Evolutionary conservation across 2,888 invertebrate genomes (phyloP).

Genomic region (Noctua comes): DNA sequence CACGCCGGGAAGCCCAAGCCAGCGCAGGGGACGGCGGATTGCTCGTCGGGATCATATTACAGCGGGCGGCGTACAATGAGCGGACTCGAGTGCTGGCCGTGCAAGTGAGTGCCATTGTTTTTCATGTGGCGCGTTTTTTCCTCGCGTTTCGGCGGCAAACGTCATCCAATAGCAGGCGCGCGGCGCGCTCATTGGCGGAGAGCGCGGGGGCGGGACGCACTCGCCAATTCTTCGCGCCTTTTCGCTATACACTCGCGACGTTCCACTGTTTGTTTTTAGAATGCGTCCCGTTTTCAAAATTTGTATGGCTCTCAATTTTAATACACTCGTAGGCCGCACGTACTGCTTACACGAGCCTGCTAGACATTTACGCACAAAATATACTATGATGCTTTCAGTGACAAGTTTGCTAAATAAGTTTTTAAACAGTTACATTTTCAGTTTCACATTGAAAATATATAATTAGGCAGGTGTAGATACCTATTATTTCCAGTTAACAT

Average conservation of each 20-base stretch:
- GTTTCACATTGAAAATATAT: neutral
- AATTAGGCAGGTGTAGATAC: too few species aligned
- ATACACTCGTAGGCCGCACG: neutral
- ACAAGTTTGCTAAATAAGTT: neutral
- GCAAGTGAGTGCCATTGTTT: slow-evolving; percentile 87
- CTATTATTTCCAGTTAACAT: slow-evolving; percentile 6
- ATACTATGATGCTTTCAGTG: neutral
- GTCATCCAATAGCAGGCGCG: slow-evolving; percentile 79
- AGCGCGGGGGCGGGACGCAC: slow-evolving; percentile 75
- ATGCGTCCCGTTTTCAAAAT: slow-evolving; percentile 75
- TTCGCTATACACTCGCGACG: slow-evolving; percentile 70
- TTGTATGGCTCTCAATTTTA: slow-evolving; percentile 23
- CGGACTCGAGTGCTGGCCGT: slow-evolving; percentile 74
- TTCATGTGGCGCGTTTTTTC: slow-evolving; percentile 80
- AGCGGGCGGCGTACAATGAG: slow-evolving; percentile 73
- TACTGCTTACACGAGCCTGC: neutral
- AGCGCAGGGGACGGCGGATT: slow-evolving; percentile 16
- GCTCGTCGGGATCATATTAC: slow-evolving; percentile 65
- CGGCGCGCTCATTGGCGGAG: slow-evolving; percentile 77
- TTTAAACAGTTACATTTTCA: neutral
- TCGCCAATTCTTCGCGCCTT: slow-evolving; percentile 79
- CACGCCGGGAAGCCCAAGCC: neutral
- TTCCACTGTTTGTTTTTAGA: slow-evolving; percentile 77
- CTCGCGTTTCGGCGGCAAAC: slow-evolving; percentile 73
- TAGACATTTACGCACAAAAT: neutral